Percentiles rank a stretch among this genome's conserved stretches.
phyloP scores from a whole-genome alignment of 2,888 invertebrate genomes.

The Tiliacea citrago region DNA sequence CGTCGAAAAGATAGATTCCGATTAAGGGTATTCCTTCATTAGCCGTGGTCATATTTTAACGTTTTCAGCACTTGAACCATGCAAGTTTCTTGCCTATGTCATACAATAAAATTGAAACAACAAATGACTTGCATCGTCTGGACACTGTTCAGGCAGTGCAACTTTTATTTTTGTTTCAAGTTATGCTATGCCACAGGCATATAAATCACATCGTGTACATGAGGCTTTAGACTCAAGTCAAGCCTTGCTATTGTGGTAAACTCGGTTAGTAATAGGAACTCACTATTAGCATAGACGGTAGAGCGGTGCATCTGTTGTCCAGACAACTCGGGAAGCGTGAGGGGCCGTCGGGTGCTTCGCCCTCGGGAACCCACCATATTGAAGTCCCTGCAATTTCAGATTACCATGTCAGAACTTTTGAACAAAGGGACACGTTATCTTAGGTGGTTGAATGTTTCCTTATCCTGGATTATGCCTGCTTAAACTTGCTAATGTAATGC shows the following conservation, averaged over 20 bases:
- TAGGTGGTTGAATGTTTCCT: not conserved
- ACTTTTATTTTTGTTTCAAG: no score
- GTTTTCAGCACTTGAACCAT: no score
- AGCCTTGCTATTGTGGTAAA: not conserved
- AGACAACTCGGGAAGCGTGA: conserved; percentile 84
- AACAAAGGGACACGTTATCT: not conserved
- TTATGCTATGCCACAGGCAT: no score
- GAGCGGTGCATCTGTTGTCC: conserved; percentile 83
- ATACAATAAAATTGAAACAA: no score
- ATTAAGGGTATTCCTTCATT: not conserved
- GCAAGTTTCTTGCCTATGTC: no score
- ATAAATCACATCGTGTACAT: no score
- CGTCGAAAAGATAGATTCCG: not conserved
- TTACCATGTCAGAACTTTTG: not conserved
- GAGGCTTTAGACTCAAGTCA: no score
- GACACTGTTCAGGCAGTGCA: no score
- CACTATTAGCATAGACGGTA: conserved; percentile 85
- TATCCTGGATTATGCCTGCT: not conserved
- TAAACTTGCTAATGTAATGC: not conserved
- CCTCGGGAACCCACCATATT: conserved; percentile 73
- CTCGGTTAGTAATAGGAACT: conserved; percentile 61
- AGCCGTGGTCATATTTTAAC: no score
- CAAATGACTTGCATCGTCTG: no score
- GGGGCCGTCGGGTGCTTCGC: conserved; percentile 79
- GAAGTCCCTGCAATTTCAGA: conserved; percentile 76